A percentile compares a stretch with the other conserved stretches of the same genome.
These are phyloP conservation scores for Cotesia glomerata DNA, from an alignment of 1,140 invertebrate species.

Conservation along the genomic window DNA sequence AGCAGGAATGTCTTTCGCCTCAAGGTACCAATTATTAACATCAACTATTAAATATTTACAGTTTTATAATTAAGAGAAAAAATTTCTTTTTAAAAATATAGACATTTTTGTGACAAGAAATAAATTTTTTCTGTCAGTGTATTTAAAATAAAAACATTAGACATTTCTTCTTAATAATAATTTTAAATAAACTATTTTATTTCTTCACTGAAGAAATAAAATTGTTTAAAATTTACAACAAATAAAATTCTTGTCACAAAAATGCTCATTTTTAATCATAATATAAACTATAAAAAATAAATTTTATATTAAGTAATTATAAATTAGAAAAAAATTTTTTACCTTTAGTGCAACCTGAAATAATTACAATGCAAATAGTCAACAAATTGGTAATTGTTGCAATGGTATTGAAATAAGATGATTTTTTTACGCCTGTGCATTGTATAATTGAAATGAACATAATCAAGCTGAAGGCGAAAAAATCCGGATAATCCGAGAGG, in stretches of 20 bases:
- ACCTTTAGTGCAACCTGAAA: constrained; percentile 56
- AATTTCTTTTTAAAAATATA: no score
- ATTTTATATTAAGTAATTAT: background rate
- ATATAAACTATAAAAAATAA: background rate
- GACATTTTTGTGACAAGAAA: no score
- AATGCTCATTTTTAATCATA: no score
- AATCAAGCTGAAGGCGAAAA: constrained; percentile 77
- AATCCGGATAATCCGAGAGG: constrained; percentile 82
- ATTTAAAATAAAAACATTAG: no score
- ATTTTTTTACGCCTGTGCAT: constrained; percentile 85
- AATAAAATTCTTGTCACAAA: no score
- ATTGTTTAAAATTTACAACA: no score
- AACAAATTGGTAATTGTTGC: constrained; percentile 86
- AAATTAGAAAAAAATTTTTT: background rate
- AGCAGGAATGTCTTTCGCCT: constrained; percentile 64
- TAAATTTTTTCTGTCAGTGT: no score
- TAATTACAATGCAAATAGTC: constrained; percentile 81
- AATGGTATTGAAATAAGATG: constrained; percentile 86
- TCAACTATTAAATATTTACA: constrained; percentile 37
- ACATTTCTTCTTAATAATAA: no score
- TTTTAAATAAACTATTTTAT: no score
- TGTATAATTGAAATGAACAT: constrained; percentile 73
- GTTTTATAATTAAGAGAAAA: background rate
- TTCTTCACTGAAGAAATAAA: no score
- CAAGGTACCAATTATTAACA: constrained; percentile 72